Evolutionary conservation across 2,888 invertebrate species (phyloP), one percentile per base, ranked within the genome.

Genomic region (Pyrrhosoma nymphula): DNA sequence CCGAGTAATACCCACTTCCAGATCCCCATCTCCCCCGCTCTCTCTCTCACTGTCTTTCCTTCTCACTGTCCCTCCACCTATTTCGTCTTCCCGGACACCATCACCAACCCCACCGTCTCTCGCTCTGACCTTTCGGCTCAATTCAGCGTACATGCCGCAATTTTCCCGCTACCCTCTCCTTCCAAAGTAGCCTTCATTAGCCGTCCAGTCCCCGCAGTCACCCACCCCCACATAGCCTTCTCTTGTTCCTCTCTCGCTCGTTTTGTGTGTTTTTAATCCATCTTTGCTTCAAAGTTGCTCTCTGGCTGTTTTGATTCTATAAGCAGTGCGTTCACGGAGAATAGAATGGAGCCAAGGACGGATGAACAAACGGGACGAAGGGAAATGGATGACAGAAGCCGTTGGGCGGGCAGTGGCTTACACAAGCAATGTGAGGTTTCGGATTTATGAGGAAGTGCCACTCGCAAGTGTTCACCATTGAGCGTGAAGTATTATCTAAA

Each of bases 91-190:
- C n/a, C 69, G 1, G 69, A 26, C 69, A n/a, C 23, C 69, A 26
- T 4, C 60, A 60, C 60, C 20, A 14, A 3, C 12, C 60, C 60
- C 20, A 10, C 18, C 69, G 23, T 20, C 35, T 35, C 16, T 18
- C 82, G n/a, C 82, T 82, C 35, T 82, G 82, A 82, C 82, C 82
- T 82, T 82, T 82, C 18, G 82, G 82, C 82, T 82, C 82, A 82
- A 82, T 82, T 82, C 82, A 35, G 35, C 82, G 14, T 82, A 35
- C 82, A 82, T 35, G 82, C 82, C 69, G 26, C 82, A 82, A 82
- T 35, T 35, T 69, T 35, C 82, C 82, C 69, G n/a, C 82, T 82
- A 18, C 69, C 69, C 69, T 69, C 69, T 82, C 82, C 82, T 35
- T 35, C 69, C 60, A 60, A 82, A 82, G 82, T 82, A 82, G 82